These are phyloP conservation scores for Ambastaia sidthimunki DNA, from an alignment of 2,797 vertebrate species.

Conservation along the genomic window DNA sequence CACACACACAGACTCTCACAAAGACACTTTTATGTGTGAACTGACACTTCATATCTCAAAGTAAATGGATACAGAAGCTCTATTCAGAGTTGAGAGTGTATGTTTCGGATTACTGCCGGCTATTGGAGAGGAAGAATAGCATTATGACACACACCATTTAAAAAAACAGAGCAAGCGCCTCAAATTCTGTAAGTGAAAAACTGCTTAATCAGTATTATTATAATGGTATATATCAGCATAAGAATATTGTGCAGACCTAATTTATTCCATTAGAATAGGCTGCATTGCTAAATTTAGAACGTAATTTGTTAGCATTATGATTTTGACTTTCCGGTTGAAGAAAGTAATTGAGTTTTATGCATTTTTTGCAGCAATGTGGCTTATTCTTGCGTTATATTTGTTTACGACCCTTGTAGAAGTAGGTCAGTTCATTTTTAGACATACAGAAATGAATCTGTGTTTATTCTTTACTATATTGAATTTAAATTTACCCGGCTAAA, in stretches of 20 bases:
- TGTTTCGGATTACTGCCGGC: background rate
- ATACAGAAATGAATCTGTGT: slow-evolving; percentile 41
- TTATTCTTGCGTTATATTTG: slow-evolving; percentile 52
- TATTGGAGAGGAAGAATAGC: background rate
- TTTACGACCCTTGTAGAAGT: slow-evolving; percentile 56
- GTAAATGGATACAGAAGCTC: slow-evolving; percentile 13
- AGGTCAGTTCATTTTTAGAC: slow-evolving; percentile 59
- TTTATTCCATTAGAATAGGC: slow-evolving; percentile 40
- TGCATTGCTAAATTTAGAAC: slow-evolving; percentile 43
- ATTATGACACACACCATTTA: slow-evolving; percentile 9
- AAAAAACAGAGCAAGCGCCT: background rate
- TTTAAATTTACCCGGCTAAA: slow-evolving; percentile 8
- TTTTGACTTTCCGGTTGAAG: slow-evolving; percentile 52
- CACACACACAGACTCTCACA: slow-evolving; percentile 2
- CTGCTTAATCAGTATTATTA: slow-evolving; percentile 27
- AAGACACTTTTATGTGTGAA: background rate
- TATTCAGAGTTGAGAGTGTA: slow-evolving; percentile 44
- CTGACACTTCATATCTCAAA: background rate
- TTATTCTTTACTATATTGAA: slow-evolving; percentile 6
- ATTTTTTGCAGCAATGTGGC: slow-evolving; percentile 39
- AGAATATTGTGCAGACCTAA: slow-evolving; percentile 38
- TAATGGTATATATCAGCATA: slow-evolving; percentile 16
- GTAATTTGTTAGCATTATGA: slow-evolving; percentile 57
- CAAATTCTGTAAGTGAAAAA: slow-evolving; percentile 16
- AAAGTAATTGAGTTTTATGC: slow-evolving; percentile 57